Conservation (phyloP, 2,888 invertebrate genomes). For the Drosophila borealis region DNA sequence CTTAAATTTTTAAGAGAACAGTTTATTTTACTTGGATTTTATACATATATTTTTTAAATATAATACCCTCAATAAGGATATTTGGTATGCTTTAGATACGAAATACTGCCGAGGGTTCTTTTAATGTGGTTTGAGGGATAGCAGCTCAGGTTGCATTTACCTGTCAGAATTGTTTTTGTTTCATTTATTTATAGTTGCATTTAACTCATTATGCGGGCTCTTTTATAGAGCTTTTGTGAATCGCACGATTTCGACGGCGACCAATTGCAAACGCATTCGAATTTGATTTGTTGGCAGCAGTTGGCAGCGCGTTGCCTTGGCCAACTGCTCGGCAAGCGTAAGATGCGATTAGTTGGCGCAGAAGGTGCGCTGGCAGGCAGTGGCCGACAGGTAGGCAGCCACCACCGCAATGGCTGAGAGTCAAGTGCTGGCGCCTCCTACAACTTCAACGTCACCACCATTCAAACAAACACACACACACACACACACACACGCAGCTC, state of each 20-base stretch:
- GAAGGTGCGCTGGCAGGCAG: conserved; percentile 8
- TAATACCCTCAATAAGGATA: neutral
- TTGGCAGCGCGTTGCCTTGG: conserved; percentile 35
- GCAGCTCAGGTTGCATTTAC: conserved; percentile 34
- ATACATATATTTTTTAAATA: neutral
- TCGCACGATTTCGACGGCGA: conserved; percentile 23
- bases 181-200: neutral
- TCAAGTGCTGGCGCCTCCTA: conserved; percentile 65
- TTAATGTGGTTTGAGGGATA: neutral
- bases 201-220: too few species aligned
- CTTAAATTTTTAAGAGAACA: neutral
- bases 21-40: neutral
- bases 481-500: conserved; percentile 3
- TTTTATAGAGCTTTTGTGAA: conserved; percentile 14
- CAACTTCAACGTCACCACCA: conserved; percentile 40
- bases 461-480: conserved; percentile 5
- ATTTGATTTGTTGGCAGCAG: conserved; percentile 74
- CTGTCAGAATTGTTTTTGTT: conserved; percentile 8
- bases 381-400: conserved; percentile 32
- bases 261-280: conserved; percentile 72
- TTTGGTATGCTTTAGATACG: too few species aligned
- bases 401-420: conserved; percentile 53
- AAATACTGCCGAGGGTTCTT: conserved; percentile 19
- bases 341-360: conserved; percentile 36
- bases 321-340: conserved; percentile 18